Evolutionary conservation across 2,888 invertebrate genomes (phyloP), one percentile per base, ranked within the genome.

Genomic region (Amiota mariae): DNA sequence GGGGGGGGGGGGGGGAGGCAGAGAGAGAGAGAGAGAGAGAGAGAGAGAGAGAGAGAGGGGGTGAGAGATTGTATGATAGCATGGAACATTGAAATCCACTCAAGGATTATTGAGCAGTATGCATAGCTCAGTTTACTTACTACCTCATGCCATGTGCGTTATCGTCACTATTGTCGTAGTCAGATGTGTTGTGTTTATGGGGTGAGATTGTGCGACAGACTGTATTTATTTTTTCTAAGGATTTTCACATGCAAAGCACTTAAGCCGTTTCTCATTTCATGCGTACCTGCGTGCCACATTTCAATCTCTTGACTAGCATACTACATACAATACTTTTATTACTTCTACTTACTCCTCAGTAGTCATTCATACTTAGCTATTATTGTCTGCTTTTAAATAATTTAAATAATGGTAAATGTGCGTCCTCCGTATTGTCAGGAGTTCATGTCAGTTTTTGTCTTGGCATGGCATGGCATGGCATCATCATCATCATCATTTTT

Each of bases 381-480:
- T 82, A 79, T 82, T 82, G 81, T 80, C 76, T 73, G 75, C 77
- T 76, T 74, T 70, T 81, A 77, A 81, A 84, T 82, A 76, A 84
- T 81, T 82, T 75, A 84, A 78, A 78, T 81, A 81, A 80, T 76
- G 74, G 80, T 78, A 8, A 59, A 36, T 56, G n/a, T 70, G 46
- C n/a, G 70, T 68, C 54, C 8, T 13, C 1, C n/a, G n/a, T 13
- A 15, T 54, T 54, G n/a, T 54, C n/a, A 54, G n/a, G 15, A n/a
- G 59, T 10, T 46, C 47, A 48, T 70, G 61, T 73, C 49, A 56
- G 15, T 70, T 46, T 46, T 61, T 51, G 20, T 2, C 36, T 36
- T 36, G 36, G 36, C 36, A 4, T 36, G 24, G 24, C 61, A 61
- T 59, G 24, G 24, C 61, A 74, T 54, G 54, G 68, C 47, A 59